A percentile compares a stretch with the other conserved stretches of the same genome.
Evolutionary conservation across 2,113 vertebrate genomes (phyloP).

Genomic region (Paramisgurnus dabryanus): DNA sequence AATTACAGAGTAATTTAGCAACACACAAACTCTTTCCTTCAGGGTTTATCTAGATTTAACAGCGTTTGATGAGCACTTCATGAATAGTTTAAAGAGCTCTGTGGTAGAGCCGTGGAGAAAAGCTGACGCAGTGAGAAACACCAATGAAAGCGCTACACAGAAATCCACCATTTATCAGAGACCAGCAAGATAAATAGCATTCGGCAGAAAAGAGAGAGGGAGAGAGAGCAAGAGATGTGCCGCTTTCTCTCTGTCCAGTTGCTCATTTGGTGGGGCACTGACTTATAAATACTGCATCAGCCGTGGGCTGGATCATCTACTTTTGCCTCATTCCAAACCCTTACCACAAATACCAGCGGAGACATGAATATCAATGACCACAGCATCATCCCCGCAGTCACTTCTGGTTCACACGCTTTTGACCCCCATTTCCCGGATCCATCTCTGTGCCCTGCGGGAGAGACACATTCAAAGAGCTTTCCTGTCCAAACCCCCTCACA

Average conservation of each 20-base stretch:
- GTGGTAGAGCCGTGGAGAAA: constrained; percentile 13
- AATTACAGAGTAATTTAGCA: not conserved
- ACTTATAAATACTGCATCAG: constrained; percentile 52
- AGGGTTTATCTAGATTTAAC: constrained; percentile 33
- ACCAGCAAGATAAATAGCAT: constrained; percentile 21
- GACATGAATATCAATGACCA: constrained; percentile 54
- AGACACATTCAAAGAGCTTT: constrained; percentile 28
- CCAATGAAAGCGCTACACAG: constrained; percentile 7
- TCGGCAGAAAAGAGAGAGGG: not conserved
- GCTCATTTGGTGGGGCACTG: constrained; percentile 17
- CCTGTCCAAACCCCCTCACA: not conserved
- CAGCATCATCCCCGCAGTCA: constrained; percentile 38
- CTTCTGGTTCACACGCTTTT: constrained; percentile 50
- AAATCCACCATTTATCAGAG: constrained; percentile 30
- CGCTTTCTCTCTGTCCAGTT: constrained; percentile 10
- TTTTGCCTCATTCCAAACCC: constrained; percentile 30
- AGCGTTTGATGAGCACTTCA: constrained; percentile 25
- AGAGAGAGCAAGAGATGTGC: not conserved
- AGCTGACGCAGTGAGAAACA: constrained; percentile 21
- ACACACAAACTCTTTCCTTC: constrained; percentile 17
- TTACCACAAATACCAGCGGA: constrained; percentile 39
- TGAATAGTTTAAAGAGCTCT: constrained; percentile 28
- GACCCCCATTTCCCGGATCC: constrained; percentile 55
- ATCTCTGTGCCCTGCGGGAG: constrained; percentile 37
- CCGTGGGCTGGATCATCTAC: constrained; percentile 26